Evolutionary conservation across 2,797 vertebrate genomes (phyloP).

Genomic region (Diplodus puntazzo): DNA sequence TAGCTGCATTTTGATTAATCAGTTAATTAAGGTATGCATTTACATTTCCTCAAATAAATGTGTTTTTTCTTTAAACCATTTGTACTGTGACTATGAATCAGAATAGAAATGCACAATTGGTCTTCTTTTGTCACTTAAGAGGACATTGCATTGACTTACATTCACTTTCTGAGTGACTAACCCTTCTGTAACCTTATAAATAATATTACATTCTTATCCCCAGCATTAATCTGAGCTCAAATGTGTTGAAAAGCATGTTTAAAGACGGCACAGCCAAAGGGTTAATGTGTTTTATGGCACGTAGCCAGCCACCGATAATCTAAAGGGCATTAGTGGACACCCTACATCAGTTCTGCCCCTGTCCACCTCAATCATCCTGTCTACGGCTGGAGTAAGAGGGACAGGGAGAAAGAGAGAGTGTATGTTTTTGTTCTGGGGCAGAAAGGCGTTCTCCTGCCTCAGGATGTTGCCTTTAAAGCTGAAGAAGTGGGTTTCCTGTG

Average conservation of each 20-base stretch:
- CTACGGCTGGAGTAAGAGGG: conserved; percentile 23
- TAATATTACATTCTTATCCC: neutral
- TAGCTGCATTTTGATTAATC: neutral
- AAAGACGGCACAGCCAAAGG: neutral
- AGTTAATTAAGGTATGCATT: neutral
- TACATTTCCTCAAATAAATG: neutral
- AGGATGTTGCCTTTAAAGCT: conserved; percentile 88
- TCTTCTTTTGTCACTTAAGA: neutral
- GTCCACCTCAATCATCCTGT: conserved; percentile 46
- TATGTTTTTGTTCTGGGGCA: conserved; percentile 81
- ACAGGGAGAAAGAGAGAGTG: conserved; percentile 57
- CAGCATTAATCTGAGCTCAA: neutral
- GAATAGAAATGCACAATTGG: neutral
- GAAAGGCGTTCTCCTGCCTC: conserved; percentile 84
- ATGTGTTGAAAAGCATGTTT: conserved; percentile 11
- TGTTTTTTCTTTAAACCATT: neutral
- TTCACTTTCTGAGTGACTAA: neutral
- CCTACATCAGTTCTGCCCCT: conserved; percentile 23
- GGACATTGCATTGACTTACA: neutral
- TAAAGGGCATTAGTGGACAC: conserved; percentile 36
- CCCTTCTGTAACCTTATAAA: neutral
- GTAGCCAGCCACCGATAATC: conserved; percentile 24
- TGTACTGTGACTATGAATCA: conserved; percentile 2
- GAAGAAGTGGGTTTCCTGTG: conserved; percentile 85
- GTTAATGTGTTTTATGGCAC: conserved; percentile 37